Evolutionary conservation across 2,113 vertebrate genomes (phyloP).

Genomic region (Hyperopisus bebe): DNA sequence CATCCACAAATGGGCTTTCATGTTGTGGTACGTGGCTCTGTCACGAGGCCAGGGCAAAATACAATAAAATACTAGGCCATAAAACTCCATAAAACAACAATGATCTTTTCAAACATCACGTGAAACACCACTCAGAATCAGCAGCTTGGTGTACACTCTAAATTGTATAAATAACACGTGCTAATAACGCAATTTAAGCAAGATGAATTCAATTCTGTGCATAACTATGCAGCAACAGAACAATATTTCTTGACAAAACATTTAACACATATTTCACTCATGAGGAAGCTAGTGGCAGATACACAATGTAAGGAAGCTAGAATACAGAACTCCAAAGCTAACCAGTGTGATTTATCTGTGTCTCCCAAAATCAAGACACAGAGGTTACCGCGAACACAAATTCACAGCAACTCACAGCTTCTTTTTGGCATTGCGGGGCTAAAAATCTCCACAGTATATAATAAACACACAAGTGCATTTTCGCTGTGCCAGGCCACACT

Average conservation of each 20-base stretch:
- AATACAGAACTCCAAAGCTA: background rate
- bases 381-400: background rate
- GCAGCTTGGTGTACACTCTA: background rate
- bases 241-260: background rate
- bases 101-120: background rate
- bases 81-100: background rate
- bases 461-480: background rate
- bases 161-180: background rate
- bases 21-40: background rate
- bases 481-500: background rate
- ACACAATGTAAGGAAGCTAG: background rate
- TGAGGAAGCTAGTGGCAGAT: background rate
- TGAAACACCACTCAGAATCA: background rate
- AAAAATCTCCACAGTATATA: background rate
- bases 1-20: background rate
- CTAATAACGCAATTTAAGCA: background rate
- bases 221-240: background rate
- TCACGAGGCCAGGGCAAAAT: background rate
- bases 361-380: background rate
- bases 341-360: background rate
- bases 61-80: background rate
- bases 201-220: background rate
- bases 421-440: background rate
- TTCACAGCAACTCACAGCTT: background rate
- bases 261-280: background rate